Evolutionary conservation across 2,113 vertebrate species (phyloP), one percentile per base, ranked within the genome.

Genomic region (Salvelinus namaycush): DNA sequence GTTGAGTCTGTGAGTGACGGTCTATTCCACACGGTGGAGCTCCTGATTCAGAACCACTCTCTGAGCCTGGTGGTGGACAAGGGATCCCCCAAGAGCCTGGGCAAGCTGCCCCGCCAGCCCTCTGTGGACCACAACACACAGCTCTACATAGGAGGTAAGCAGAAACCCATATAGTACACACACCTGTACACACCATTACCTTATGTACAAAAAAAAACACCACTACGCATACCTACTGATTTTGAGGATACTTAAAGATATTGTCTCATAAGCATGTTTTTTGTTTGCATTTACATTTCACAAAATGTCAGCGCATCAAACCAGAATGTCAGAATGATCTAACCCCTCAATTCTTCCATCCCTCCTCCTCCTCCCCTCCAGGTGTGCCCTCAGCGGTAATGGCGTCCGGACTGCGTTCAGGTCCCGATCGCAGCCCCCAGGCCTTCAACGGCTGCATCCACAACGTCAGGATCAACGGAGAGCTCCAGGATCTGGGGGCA

Each of bases 1-100:
- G 97, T 99, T 90, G 97, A 99, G 93, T 96, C 97, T 0, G 95
- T 99, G 86, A 99, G 97, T 1, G 98, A 99, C 0, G 97, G 98
- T 20, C 95, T 96, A 74, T 97, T 99, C 84, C 98, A 99, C 60
- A 96, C 95, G 0, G 96, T 99, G 66, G 97, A 99, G 89, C 91
- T 99, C 1, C 84, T 98, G 88, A 96, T 97, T 91, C 92, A 98
- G 87, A 98, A 99, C 87, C 97, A 96, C 79, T 96, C 96, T 0
- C 88, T 99, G 79, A 98, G 96, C 87, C 91, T 99, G 81, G 96
- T 98, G 84, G 97, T 99, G 87, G 97, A 99, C 84, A 96, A 96
- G 74, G 97, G 98, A 18, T 85, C 91, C 80, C 97, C 96, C 64
- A 98, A 97, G 93, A 99, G 95, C 68, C 93, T 99, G 72, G 96